Base-by-base conservation (phyloP, 2,888 invertebrate species). In the Brenthis ino region DNA sequence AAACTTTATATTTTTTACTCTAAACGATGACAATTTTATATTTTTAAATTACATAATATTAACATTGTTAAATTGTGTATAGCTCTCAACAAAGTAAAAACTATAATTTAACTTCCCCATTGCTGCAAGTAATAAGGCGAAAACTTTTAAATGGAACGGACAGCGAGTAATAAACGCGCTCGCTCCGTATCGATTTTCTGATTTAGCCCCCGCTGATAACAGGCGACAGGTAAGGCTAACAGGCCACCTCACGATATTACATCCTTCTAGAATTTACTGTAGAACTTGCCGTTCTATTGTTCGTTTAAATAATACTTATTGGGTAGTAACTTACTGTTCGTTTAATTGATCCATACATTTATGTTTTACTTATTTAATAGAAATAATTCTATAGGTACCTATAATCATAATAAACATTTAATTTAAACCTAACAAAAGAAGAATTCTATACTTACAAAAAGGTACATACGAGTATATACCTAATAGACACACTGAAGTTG, bases 151-250 rank as follows among this genome's bases (percentile, higher is more conserved):
- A 80, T 76, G 75, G 80, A 75, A 80, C 78, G 78, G 80, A 77
- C 77, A 78, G 77, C 75, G 79, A 77, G 82, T 81, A 81, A 81
- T 82, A 82, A 83, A 82, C 77, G 78, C 72, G 78, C 72, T 79
- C 80, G 80, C 79, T 78, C 73, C 77, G 80, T 89, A 91, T 92
- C 84, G 92, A 91, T 92, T 92, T 90, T 86, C 89, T 89, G 90
- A 91, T 92, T 91, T 89, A 88, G 80, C 84, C 82, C 88, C 90
- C 89, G 85, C 77, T 77, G 78, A 88, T 87, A 80, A 77, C 77
- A 82, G 79, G 82, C 78, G 83, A 79, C 84, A 87, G 89, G 88
- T 87, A 86, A 53, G 53, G 20, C 63, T 63, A 53, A 76, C 74
- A 56, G 55, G 37, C 67, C 56, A 67, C 67, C 60, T 67, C 56